phyloP scores from a whole-genome alignment of 2,113 vertebrate genomes.

The Ammospiza nelsoni region DNA sequence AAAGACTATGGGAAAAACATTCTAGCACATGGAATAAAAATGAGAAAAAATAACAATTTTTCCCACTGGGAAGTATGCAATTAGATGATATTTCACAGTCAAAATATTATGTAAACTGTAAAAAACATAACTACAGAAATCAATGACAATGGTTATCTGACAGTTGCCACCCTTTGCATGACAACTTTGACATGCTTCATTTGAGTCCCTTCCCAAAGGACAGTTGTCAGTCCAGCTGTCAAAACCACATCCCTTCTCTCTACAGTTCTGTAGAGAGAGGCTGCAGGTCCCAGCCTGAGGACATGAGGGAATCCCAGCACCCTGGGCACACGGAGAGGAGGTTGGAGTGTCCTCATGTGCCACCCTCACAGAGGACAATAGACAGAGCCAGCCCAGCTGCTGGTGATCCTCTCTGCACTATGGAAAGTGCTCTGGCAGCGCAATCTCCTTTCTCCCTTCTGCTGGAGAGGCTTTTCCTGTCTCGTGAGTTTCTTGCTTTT shows the following conservation, averaged over 20 bases:
- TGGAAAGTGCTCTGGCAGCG: neutral
- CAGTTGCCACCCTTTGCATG: neutral
- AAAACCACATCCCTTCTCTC: neutral
- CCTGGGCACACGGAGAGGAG: neutral
- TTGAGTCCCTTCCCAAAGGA: neutral
- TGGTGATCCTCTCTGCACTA: neutral
- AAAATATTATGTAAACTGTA: neutral
- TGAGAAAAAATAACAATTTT: neutral
- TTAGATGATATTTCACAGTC: neutral
- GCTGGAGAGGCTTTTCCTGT: neutral
- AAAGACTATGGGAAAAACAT: neutral
- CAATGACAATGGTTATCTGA: neutral
- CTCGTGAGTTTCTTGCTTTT: neutral
- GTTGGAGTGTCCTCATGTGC: rapidly evolving
- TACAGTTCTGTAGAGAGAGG: neutral
- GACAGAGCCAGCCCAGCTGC: neutral
- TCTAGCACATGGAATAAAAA: neutral
- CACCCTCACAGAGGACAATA: neutral
- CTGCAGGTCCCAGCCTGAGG: neutral
- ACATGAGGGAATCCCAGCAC: neutral
- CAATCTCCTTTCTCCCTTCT: neutral
- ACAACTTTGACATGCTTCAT: neutral
- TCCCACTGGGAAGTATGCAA: neutral
- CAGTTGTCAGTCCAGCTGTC: neutral
- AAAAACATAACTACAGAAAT: neutral